Base-by-base conservation (phyloP, 2,113 vertebrate species). In the Polyodon spathula region DNA sequence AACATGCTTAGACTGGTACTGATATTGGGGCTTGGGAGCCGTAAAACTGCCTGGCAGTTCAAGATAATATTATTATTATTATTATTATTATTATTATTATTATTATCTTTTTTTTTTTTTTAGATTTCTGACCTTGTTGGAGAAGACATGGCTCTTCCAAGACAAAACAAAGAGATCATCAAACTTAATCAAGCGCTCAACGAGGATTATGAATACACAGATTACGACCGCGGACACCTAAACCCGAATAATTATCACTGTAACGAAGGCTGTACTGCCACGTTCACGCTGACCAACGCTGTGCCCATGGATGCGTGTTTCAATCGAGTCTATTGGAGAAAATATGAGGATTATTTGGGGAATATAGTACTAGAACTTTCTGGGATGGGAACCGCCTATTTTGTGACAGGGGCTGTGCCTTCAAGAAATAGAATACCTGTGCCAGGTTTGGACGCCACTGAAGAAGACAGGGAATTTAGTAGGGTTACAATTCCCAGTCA, bases 261-360 rank as follows among this genome's bases (percentile, higher is more conserved):
- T 6, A 1, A 7, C 1, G 27, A 59, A 0, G 54, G 37, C 11
- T 54, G 12, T 44, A 1, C 0, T 0, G 69, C 60, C 5, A 73
- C 71, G 16, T 75, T 67, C 37, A 73, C 68, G 0, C 62, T 75
- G 51, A 75, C 68, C 61, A 73, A 71, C 8, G 56, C 11, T 2
- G 71, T 10, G 7, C 68, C 71, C 1, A 63, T 68, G 68, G 62
- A 67, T n/a, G 44, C 66, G 1, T 65, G 56, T 46, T 71, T 68
- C 37, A 71, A 60, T 50, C 38, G 41, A 5, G 3, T 64, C 6
- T 8, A 43, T 2, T 72, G 68, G 62, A 42, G 53, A 14, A 7
- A 37, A 3, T 59, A 27, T 12, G 62, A 67, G 16, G 4, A 6
- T 0, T 1, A 8, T 41, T 6, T 44, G 15, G 44, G 3, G 6